Evolutionary conservation across 2,888 invertebrate species (phyloP).

Genomic region (Liposcelis brunnea): DNA sequence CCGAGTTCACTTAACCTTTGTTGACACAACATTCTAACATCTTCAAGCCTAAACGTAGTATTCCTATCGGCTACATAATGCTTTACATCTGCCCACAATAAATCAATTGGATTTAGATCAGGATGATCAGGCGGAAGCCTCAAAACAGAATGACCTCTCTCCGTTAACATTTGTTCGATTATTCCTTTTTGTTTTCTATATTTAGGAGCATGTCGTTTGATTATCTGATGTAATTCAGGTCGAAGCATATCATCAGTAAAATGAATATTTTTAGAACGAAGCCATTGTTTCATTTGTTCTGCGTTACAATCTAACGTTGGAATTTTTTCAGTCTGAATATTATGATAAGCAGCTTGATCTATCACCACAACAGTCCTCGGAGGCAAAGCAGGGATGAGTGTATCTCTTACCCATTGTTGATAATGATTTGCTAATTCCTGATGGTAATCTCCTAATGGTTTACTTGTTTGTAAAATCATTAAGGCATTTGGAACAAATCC

Average conservation of each 20-base stretch:
- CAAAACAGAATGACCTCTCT: constrained; percentile 1
- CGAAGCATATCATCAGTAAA: not conserved
- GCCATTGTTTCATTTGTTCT: constrained; percentile 5
- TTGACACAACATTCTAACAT: not conserved
- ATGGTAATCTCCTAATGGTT: no score
- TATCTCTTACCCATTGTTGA: not conserved
- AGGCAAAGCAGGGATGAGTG: not conserved
- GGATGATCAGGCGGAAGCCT: constrained; percentile 3
- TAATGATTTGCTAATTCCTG: no score
- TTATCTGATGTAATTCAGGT: constrained; percentile 4
- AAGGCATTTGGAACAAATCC: no score
- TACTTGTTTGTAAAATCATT: no score
- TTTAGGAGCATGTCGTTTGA: not conserved
- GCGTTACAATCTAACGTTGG: constrained; percentile 4
- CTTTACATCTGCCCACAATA: not conserved
- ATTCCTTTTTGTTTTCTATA: constrained; percentile 1
- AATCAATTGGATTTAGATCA: not conserved
- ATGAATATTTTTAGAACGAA: not conserved
- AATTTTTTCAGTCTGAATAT: not conserved
- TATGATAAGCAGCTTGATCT: not conserved
- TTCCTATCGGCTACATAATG: not conserved
- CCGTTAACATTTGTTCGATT: constrained; percentile 2
- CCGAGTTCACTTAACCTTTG: not conserved
- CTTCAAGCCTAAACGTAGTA: not conserved
- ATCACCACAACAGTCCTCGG: not conserved